phyloP scores from a whole-genome alignment of 2,888 invertebrate genomes.

The Cyclophora punctaria region DNA sequence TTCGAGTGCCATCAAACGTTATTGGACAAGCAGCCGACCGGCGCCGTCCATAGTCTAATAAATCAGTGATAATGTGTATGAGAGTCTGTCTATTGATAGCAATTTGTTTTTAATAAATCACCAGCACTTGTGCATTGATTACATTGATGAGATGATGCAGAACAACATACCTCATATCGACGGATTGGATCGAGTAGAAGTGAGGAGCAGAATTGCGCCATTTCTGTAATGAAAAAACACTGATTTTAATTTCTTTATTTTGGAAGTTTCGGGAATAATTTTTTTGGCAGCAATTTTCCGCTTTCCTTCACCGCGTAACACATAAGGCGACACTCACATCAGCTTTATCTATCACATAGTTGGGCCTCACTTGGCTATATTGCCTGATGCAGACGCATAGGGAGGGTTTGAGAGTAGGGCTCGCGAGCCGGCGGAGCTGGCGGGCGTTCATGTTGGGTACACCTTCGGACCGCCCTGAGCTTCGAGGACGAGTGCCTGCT shows the following conservation, averaged over 20 bases:
- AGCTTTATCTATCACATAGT: constrained; percentile 56
- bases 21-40: constrained; percentile 37
- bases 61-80: constrained; percentile 64
- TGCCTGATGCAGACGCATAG: constrained; percentile 42
- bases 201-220: constrained; percentile 67
- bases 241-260: constrained; percentile 1
- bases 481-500: constrained; percentile 12
- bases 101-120: constrained; percentile 49
- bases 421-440: constrained; percentile 51
- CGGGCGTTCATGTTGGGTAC: constrained; percentile 48
- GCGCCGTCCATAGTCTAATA: constrained; percentile 48
- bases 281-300: not conserved
- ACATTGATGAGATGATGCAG: constrained; percentile 13
- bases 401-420: constrained; percentile 34
- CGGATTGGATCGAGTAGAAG: constrained; percentile 62
- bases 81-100: constrained; percentile 47
- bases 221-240: constrained; percentile 51
- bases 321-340: constrained; percentile 55
- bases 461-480: constrained; percentile 15
- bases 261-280: not conserved
- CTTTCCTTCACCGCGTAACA: constrained; percentile 14
- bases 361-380: constrained; percentile 68
- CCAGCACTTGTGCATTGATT: constrained; percentile 28
- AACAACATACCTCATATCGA: constrained; percentile 56
- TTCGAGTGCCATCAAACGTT: constrained; percentile 13